A percentile compares a stretch with the other conserved stretches of the same genome.
Evolutionary conservation across 2,113 vertebrate species (phyloP).

Genomic region (Panthera leo): DNA sequence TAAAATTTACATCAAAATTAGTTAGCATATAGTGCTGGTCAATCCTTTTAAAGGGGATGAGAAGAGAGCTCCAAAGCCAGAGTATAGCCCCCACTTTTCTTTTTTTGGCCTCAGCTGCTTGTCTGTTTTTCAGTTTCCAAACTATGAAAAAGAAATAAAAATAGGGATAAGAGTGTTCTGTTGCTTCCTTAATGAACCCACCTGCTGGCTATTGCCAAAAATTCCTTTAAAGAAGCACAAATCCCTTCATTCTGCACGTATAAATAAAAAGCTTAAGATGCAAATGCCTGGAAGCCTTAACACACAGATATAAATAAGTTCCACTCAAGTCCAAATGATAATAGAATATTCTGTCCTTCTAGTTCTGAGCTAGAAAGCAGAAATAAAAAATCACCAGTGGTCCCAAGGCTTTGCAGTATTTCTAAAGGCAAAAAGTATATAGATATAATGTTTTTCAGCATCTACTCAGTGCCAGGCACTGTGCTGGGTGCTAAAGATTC

Average conservation of each 20-base stretch:
- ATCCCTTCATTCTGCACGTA: conserved; percentile 51
- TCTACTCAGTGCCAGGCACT: neutral
- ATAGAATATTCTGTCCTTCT: conserved; percentile 25
- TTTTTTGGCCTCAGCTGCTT: neutral
- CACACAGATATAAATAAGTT: conserved; percentile 57
- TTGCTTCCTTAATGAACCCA: conserved; percentile 63
- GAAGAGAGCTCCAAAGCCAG: neutral
- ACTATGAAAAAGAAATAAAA: conserved; percentile 53
- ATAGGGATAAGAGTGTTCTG: neutral
- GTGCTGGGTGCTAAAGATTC: neutral
- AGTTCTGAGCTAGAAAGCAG: conserved; percentile 28
- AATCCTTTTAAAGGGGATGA: neutral
- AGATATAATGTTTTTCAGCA: neutral
- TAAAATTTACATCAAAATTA: too few species aligned
- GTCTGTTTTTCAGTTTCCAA: conserved; percentile 44
- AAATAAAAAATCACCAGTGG: neutral
- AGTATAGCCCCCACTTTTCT: neutral
- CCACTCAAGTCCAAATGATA: conserved; percentile 59
- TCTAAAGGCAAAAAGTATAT: neutral
- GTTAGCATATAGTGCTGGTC: too few species aligned
- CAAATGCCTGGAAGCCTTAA: conserved; percentile 59
- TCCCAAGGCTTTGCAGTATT: neutral
- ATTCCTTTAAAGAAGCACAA: conserved; percentile 57
- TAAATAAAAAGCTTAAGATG: conserved; percentile 69
- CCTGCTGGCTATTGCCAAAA: conserved; percentile 57